A percentile compares a stretch with the other conserved stretches of the same genome.
phyloP scores from a whole-genome alignment of 92 coral and sea anemone genomes.

The Galaxea fascicularis region DNA sequence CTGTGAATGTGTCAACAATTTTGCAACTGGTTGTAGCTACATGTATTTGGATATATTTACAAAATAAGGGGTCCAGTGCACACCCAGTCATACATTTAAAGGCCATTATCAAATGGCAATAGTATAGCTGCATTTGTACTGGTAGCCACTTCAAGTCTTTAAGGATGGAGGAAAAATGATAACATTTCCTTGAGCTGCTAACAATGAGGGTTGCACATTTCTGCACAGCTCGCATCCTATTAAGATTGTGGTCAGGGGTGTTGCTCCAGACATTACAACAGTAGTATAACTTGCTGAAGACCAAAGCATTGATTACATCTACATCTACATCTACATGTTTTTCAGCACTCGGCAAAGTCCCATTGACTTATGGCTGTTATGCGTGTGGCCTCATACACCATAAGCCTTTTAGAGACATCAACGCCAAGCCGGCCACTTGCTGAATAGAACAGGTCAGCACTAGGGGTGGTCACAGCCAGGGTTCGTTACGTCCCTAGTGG shows the following conservation, averaged over 20 bases:
- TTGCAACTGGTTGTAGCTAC: too few species aligned
- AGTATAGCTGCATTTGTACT: conserved; percentile 40
- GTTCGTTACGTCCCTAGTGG: too few species aligned
- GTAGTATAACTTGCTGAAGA: conserved; percentile 16
- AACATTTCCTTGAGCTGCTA: conserved; percentile 46
- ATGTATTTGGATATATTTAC: conserved; percentile 42
- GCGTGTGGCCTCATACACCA: too few species aligned
- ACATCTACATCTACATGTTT: too few species aligned
- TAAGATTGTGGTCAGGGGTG: conserved; percentile 25
- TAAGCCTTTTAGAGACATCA: too few species aligned
- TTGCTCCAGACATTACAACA: conserved; percentile 31
- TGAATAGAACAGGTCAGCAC: too few species aligned
- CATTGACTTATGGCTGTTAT: too few species aligned
- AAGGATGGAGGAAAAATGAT: conserved; percentile 50
- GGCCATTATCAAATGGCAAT: conserved; percentile 46
- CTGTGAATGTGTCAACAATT: too few species aligned
- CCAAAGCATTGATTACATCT: not conserved
- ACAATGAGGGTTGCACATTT: conserved; percentile 34
- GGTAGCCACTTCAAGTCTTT: conserved; percentile 54
- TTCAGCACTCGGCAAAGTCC: too few species aligned
- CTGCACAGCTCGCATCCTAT: conserved; percentile 36
- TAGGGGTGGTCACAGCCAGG: too few species aligned
- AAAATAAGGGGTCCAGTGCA: conserved; percentile 41
- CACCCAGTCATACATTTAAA: conserved; percentile 65
- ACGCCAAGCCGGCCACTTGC: too few species aligned